phyloP scores from a whole-genome alignment of 2,797 vertebrate species.

The Enteromius trimaculatus region DNA sequence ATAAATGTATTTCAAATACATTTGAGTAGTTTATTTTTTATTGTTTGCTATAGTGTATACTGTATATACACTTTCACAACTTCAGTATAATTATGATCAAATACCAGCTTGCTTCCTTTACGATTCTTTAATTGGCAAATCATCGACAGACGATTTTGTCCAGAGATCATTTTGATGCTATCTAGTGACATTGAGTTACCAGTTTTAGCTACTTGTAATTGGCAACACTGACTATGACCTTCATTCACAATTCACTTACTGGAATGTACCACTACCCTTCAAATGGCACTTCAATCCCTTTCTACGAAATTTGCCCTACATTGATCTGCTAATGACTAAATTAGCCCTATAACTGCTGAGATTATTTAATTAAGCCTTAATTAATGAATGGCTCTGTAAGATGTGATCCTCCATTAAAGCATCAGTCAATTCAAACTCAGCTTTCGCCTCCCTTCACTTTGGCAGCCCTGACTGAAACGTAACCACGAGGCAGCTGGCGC shows the following conservation, averaged over 20 bases:
- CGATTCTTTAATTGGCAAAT: not conserved
- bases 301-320: conserved; percentile 3
- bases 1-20: not conserved
- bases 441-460: conserved; percentile 39
- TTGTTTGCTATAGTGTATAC: not conserved
- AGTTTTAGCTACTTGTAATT: no score
- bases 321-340: conserved; percentile 52
- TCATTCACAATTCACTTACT: conserved; percentile 32
- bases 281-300: conserved; percentile 20
- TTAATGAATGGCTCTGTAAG: conserved; percentile 48
- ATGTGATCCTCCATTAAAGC: conserved; percentile 35
- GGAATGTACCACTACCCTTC: conserved; percentile 9
- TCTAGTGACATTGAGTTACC: no score
- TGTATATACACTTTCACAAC: not conserved
- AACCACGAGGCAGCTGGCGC: conserved; percentile 46
- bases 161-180: not conserved
- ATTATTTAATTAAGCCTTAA: conserved; percentile 53
- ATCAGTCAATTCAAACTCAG: conserved; percentile 38
- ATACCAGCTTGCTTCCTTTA: not conserved
- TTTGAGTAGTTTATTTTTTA: not conserved
- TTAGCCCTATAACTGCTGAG: conserved; percentile 47
- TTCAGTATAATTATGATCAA: not conserved
- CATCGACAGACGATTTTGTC: not conserved
- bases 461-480: conserved; percentile 48
- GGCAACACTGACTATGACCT: not conserved